Percentiles rank a stretch among this genome's conserved stretches.
Conservation (phyloP, 2,888 invertebrate genomes). For the Trissolcus brochymenae region DNA sequence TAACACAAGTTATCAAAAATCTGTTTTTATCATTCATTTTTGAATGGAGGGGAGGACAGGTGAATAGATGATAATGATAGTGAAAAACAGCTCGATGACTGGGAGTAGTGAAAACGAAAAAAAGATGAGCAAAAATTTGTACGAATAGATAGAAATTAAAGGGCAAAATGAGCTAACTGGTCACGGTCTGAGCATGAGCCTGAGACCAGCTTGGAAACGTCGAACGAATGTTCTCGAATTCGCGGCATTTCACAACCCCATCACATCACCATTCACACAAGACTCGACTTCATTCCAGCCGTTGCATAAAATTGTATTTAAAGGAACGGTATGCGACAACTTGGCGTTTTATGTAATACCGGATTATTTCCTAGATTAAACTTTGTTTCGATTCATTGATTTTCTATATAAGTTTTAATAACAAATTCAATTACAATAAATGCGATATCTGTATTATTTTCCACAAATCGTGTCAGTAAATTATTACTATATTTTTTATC, state of each 20-base stretch:
- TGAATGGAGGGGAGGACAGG: too few species aligned
- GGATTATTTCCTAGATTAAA: slow-evolving; percentile 27
- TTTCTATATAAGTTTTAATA: slow-evolving; percentile 6
- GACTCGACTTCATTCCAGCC: slow-evolving; percentile 21
- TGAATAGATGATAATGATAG: background rate
- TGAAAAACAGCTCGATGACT: background rate
- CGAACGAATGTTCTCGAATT: slow-evolving; percentile 28
- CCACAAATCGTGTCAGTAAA: too few species aligned
- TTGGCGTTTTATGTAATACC: slow-evolving; percentile 15
- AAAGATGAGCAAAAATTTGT: too few species aligned
- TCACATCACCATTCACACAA: slow-evolving; percentile 21
- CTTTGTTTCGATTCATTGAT: slow-evolving; percentile 21
- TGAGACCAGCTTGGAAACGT: background rate
- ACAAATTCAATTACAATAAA: background rate
- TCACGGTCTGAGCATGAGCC: background rate
- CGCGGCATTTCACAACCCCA: slow-evolving; percentile 31
- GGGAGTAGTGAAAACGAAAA: background rate
- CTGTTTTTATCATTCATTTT: too few species aligned
- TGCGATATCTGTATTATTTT: background rate
- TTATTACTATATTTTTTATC: background rate
- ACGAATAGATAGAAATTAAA: background rate
- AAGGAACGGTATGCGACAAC: slow-evolving; percentile 38
- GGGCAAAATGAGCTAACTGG: background rate
- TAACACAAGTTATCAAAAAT: too few species aligned
- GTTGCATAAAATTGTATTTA: slow-evolving; percentile 41